phyloP scores from a whole-genome alignment of 2,888 invertebrate genomes.

The Morpho deidamia region DNA sequence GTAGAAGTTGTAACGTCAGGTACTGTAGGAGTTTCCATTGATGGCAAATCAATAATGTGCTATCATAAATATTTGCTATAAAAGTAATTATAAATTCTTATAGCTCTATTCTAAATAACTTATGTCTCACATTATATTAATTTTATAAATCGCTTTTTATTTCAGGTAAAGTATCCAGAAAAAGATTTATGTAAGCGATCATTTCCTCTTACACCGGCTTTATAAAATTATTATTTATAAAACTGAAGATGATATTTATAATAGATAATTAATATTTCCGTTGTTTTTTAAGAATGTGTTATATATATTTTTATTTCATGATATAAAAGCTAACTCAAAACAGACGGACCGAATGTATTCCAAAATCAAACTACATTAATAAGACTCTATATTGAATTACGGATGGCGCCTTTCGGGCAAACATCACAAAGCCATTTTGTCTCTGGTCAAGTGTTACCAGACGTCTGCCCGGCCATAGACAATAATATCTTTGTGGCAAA shows the following conservation, averaged over 20 bases:
- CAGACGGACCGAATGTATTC: slow-evolving; percentile 28
- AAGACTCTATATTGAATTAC: slow-evolving; percentile 60
- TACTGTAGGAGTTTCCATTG: no score
- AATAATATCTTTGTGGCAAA: slow-evolving; percentile 68
- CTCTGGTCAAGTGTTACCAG: slow-evolving; percentile 75
- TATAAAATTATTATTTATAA: neutral
- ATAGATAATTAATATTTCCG: no score
- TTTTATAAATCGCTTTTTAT: no score
- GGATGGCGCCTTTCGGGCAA: slow-evolving; percentile 68
- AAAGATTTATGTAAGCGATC: no score
- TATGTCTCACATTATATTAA: no score
- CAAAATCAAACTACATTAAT: slow-evolving; percentile 42
- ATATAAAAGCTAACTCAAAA: slow-evolving; percentile 19
- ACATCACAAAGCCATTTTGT: slow-evolving; percentile 75
- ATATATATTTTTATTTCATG: neutral
- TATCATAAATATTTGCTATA: no score
- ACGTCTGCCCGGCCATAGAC: slow-evolving; percentile 69
- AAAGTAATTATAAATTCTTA: no score
- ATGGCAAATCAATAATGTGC: no score
- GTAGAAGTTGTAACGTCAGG: no score
- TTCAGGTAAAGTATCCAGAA: no score
- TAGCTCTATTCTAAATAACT: no score
- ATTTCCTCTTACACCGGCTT: no score
- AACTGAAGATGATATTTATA: neutral
- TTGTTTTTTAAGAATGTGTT: neutral